These are phyloP conservation scores for Phaedon cochleariae DNA, from an alignment of 2,888 invertebrate species.

Conservation along the genomic window DNA sequence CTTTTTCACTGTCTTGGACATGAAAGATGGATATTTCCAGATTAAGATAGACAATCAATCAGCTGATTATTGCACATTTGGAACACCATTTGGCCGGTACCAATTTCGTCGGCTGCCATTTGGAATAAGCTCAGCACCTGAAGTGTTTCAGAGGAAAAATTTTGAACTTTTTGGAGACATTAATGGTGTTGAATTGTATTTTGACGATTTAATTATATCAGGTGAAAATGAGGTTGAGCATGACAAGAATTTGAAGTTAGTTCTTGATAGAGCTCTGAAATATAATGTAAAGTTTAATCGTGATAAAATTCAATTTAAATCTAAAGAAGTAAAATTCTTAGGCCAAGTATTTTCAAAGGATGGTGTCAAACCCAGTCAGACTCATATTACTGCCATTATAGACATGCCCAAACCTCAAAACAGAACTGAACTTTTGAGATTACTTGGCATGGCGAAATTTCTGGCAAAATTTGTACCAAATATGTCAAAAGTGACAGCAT, in stretches of 20 bases:
- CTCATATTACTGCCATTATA: background rate
- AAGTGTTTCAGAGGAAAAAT: too few relatives aligned
- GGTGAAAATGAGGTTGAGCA: slow-evolving; percentile 31
- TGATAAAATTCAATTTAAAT: slow-evolving; percentile 33
- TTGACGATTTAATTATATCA: too few relatives aligned
- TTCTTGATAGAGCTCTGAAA: slow-evolving; percentile 36
- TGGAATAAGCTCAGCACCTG: slow-evolving; percentile 12
- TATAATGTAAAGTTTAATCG: slow-evolving; percentile 35
- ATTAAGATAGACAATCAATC: too few relatives aligned
- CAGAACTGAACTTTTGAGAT: slow-evolving; percentile 38
- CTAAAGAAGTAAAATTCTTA: slow-evolving; percentile 33
- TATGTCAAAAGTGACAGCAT: slow-evolving; percentile 39
- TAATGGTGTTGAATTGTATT: too few relatives aligned
- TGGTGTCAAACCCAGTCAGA: slow-evolving; percentile 15
- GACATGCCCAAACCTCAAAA: slow-evolving; percentile 28
- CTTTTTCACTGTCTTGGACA: slow-evolving; percentile 22
- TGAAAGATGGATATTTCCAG: too few relatives aligned
- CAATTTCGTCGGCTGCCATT: slow-evolving; percentile 15
- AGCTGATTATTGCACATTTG: too few relatives aligned
- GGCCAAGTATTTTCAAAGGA: slow-evolving; percentile 36
- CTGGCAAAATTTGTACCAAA: slow-evolving; percentile 42
- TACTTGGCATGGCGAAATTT: slow-evolving; percentile 42
- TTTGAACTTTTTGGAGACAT: too few relatives aligned
- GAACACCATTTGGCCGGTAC: slow-evolving; percentile 19
- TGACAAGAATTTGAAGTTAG: slow-evolving; percentile 33